Conservation (phyloP, 1,140 invertebrate species). For the Zophobas morio region DNA sequence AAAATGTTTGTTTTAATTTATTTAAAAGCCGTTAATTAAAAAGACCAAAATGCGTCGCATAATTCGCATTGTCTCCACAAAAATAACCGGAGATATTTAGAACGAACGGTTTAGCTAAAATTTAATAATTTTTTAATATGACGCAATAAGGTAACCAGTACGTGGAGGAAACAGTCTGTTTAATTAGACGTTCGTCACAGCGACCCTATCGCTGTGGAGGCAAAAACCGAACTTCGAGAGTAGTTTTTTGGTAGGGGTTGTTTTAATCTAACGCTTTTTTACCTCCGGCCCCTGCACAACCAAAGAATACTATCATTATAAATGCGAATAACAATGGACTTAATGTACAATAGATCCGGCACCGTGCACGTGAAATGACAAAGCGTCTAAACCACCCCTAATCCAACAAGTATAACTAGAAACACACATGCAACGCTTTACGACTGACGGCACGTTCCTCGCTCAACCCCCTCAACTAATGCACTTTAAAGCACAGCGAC, state of each 20-base stretch:
- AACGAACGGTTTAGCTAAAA: too few relatives aligned
- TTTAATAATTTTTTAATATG: too few relatives aligned
- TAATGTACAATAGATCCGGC: constrained; percentile 57
- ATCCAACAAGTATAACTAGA: constrained; percentile 66
- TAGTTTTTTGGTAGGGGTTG: not conserved
- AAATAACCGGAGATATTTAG: too few relatives aligned
- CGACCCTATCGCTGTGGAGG: too few relatives aligned
- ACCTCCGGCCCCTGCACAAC: constrained; percentile 46
- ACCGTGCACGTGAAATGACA: constrained; percentile 63
- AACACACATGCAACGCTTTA: constrained; percentile 60
- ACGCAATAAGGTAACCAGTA: too few relatives aligned
- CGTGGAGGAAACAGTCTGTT: too few relatives aligned
- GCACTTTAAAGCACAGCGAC: not conserved
- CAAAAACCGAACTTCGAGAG: not conserved
- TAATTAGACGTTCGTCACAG: too few relatives aligned
- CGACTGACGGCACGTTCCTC: constrained; percentile 60
- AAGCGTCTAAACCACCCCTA: constrained; percentile 63
- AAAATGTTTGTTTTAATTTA: too few relatives aligned
- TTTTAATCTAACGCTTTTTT: constrained; percentile 60
- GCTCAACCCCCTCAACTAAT: constrained; percentile 46
- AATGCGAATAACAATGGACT: constrained; percentile 57
- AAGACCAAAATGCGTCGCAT: too few relatives aligned
- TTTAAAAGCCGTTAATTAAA: too few relatives aligned
- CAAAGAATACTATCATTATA: constrained; percentile 64
- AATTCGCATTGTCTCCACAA: too few relatives aligned